Evolutionary conservation across 2,113 vertebrate species (phyloP), one percentile per base, ranked within the genome.

Genomic region (Zosterops pallidus): DNA sequence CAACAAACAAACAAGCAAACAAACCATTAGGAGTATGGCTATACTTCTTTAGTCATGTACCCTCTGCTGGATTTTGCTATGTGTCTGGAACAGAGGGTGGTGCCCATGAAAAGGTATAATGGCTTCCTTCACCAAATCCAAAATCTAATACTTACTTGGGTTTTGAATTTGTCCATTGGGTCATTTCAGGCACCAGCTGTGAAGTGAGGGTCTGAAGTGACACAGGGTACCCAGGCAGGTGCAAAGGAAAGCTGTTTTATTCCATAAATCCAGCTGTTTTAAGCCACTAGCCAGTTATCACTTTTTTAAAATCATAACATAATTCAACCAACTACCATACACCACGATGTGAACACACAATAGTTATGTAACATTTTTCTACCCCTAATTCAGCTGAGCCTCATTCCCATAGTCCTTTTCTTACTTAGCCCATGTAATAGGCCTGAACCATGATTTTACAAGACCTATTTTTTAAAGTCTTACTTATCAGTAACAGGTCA

Each of bases 341-440:
- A n/a, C 14, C 37, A n/a, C 1, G 0, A 28, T 28, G 14, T n/a
- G 29, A 41, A 16, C 49, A 28, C 1, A 1, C 1, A 1, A 11
- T 79, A 20, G 19, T 44, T 35, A 35, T 28, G 5, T 19, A 23
- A 12, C 19, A 7, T 13, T 47, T 46, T 79, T 44, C 25, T 29
- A 35, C 25, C 25, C 24, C 25, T 44, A 44, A 29, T 53, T 29
- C 19, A 44, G 39, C 39, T 39, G 39, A 39, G 11, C 44, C 9
- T 44, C 24, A 11, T 28, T 64, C 19, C 20, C 31, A 35, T 3
- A 29, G 31, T 44, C 6, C 37, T 28, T 41, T 42, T 28, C 47
- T 42, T 62, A 41, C 12, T 46, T 28, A n/a, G 19, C 24, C 9
- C 9, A 53, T 44, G 9, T 18, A 64, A 53, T 9, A 35, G 19